Conservation (phyloP, 2,888 invertebrate species). For the Drosophila kanekoi region DNA sequence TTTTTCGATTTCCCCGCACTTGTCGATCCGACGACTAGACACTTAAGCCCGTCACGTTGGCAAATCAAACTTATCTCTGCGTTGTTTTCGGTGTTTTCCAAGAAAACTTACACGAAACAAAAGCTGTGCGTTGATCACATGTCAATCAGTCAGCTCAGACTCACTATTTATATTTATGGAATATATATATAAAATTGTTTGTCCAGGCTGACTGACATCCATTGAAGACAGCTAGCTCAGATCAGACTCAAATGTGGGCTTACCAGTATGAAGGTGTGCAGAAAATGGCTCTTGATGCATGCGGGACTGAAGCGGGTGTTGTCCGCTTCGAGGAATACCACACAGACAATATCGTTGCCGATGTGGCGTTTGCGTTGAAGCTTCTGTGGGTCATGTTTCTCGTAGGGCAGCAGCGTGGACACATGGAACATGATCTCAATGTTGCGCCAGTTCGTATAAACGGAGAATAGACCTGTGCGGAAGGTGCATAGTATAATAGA, state of each 20-base stretch:
- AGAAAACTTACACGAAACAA: too few species aligned
- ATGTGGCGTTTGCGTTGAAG: conserved; percentile 96
- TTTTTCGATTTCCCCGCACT: too few species aligned
- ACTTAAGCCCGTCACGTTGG: too few species aligned
- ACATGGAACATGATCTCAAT: conserved; percentile 99
- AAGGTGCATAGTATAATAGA: not conserved
- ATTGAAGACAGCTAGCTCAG: not conserved
- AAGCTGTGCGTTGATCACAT: too few species aligned
- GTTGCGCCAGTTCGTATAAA: conserved; percentile 96
- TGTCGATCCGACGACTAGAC: too few species aligned
- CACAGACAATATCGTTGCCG: conserved; percentile 97
- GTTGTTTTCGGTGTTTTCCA: too few species aligned
- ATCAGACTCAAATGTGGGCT: conserved; percentile 26
- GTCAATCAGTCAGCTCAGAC: too few species aligned
- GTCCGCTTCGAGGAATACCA: conserved; percentile 96
- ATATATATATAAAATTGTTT: too few species aligned
- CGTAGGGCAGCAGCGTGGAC: conserved; percentile 95
- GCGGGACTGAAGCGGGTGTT: conserved; percentile 96
- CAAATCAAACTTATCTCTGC: too few species aligned
- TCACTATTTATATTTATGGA: too few species aligned
- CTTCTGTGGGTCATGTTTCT: conserved; percentile 96
- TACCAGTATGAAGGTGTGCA: conserved; percentile 95
- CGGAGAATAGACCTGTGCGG: conserved; percentile 91
- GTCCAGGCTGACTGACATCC: too few species aligned
- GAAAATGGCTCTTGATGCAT: conserved; percentile 97